Percentiles rank a stretch among this genome's conserved stretches.
Conservation (phyloP, 2,888 invertebrate species). For the Camponotus fellah region DNA sequence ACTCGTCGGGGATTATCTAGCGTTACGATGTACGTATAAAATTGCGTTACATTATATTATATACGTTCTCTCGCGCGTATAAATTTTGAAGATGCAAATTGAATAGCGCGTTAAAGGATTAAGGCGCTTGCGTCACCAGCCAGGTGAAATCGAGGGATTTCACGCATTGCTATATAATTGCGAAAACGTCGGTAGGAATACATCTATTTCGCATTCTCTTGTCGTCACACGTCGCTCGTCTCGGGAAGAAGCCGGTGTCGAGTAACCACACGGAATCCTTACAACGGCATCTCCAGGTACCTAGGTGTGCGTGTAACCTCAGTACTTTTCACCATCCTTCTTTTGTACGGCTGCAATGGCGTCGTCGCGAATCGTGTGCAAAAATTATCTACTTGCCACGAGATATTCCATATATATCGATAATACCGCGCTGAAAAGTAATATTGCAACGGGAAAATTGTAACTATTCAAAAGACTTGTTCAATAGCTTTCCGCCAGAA, state of each 20-base stretch:
- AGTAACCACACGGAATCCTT: constrained; percentile 62
- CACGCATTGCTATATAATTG: constrained; percentile 22
- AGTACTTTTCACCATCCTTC: constrained; percentile 57
- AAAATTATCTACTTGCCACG: background rate
- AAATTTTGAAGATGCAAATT: background rate
- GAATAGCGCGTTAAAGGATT: background rate
- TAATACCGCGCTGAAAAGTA: background rate
- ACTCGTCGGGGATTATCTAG: constrained; percentile 11
- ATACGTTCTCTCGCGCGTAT: background rate
- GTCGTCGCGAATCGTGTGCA: background rate
- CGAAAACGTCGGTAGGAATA: constrained; percentile 26
- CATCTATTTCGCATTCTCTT: constrained; percentile 46
- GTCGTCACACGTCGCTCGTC: constrained; percentile 22
- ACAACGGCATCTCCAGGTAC: constrained; percentile 45
- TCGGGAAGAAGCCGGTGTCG: constrained; percentile 36
- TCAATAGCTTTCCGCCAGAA: background rate
- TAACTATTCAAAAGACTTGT: background rate
- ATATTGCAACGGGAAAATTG: background rate
- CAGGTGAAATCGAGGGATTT: constrained; percentile 27
- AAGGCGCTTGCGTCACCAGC: background rate
- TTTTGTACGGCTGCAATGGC: constrained; percentile 61
- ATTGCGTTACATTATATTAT: background rate
- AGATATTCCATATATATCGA: background rate
- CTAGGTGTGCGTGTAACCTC: constrained; percentile 54
- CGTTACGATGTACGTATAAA: background rate